Conservation (phyloP, 2,113 vertebrate species). For the Pseudorectes ferrugineus region DNA sequence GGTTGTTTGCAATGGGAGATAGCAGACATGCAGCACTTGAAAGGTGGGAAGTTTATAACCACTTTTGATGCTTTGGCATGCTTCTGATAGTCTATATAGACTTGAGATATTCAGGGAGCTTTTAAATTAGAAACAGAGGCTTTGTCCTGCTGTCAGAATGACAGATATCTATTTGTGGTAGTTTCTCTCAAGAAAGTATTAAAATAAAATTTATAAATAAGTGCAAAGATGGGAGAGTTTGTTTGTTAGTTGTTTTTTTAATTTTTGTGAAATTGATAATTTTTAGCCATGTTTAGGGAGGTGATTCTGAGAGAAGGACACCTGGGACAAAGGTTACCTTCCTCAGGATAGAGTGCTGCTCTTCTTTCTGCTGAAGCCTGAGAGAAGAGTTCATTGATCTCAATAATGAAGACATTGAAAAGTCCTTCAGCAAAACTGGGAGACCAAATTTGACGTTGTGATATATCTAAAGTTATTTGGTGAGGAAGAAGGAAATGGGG, state of each 20-base stretch:
- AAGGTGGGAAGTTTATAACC: not conserved
- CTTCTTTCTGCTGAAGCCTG: not conserved
- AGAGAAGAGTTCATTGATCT: conserved; percentile 19
- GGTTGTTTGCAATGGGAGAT: not conserved
- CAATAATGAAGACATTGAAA: not conserved
- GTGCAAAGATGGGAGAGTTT: rapidly evolving
- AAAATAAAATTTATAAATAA: not conserved
- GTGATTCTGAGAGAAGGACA: not conserved
- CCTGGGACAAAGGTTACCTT: not conserved
- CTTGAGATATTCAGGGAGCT: not conserved
- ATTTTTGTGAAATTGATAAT: not conserved
- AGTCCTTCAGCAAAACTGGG: not conserved
- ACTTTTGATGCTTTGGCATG: not conserved
- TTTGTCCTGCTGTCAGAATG: not conserved
- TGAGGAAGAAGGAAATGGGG: not conserved
- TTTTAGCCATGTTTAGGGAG: not conserved
- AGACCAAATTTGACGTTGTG: not conserved
- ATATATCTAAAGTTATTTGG: not conserved
- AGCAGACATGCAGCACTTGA: not conserved
- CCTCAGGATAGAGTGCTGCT: not conserved
- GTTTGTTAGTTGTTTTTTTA: not conserved
- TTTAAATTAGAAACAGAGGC: not conserved
- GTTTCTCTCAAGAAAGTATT: not conserved
- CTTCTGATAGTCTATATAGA: not conserved
- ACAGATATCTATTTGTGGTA: not conserved